These are phyloP conservation scores for Panagrolaimus sp. DNA, from an alignment of 1,140 invertebrate species.

Conservation along the genomic window DNA sequence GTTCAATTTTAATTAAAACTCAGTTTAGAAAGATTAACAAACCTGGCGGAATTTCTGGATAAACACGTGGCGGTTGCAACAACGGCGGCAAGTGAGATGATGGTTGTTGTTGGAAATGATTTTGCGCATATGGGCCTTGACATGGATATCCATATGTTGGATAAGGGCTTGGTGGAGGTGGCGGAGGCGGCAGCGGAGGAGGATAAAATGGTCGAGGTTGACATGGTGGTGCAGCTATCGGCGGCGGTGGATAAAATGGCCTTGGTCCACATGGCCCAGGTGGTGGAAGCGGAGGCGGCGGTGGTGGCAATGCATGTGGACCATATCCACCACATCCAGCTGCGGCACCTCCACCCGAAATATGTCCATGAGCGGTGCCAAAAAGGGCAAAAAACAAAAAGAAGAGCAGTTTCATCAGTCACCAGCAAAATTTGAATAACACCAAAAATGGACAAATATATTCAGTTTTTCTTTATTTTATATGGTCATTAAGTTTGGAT, in stretches of 20 bases:
- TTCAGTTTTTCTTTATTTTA: no score
- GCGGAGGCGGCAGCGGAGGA: not conserved
- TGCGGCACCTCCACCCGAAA: no score
- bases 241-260: not conserved
- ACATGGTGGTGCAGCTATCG: not conserved
- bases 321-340: not conserved
- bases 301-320: not conserved
- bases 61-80: not conserved
- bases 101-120: not conserved
- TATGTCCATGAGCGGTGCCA: no score
- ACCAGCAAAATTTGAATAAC: no score
- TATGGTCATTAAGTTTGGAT: no score
- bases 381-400: no score
- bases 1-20: no score
- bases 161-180: not conserved
- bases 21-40: no score
- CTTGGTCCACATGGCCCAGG: not conserved
- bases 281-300: not conserved
- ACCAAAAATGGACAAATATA: no score
- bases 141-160: not conserved
- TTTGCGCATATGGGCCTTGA: not conserved
- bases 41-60: constrained; percentile 1
- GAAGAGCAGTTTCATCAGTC: no score
- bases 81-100: not conserved
- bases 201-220: not conserved